Percentiles rank a stretch among this genome's conserved stretches.
These are phyloP conservation scores for Chrysogorgia sp. DNA, from an alignment of 92 coral and sea anemone genomes.

Conservation along the genomic window DNA sequence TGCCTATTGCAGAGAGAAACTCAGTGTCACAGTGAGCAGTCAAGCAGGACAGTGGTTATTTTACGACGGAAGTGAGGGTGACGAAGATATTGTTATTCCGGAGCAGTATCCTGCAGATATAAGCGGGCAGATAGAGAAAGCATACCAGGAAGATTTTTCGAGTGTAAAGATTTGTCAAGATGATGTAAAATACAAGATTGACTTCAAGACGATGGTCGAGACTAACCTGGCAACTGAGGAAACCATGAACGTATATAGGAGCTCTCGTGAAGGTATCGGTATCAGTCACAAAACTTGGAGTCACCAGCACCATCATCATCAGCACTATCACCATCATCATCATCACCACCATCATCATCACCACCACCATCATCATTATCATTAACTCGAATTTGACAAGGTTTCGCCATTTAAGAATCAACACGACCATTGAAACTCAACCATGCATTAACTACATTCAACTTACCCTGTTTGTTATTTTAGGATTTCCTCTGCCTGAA, in stretches of 20 bases:
- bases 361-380: too few relatives aligned
- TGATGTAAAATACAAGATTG: constrained; percentile 14
- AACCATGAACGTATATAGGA: constrained; percentile 38
- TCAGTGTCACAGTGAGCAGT: background rate
- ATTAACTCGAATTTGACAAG: too few relatives aligned
- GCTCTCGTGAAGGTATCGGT: constrained; percentile 34
- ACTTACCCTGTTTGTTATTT: background rate
- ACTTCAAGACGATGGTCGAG: constrained; percentile 43
- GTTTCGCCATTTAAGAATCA: too few relatives aligned
- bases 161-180: constrained; percentile 17
- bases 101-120: constrained; percentile 27
- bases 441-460: background rate
- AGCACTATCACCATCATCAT: too few relatives aligned
- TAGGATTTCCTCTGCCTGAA: background rate
- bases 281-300: too few relatives aligned
- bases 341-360: too few relatives aligned
- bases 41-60: constrained; percentile 26
- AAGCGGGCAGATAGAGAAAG: constrained; percentile 61
- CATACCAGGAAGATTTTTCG: background rate
- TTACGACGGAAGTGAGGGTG: constrained; percentile 10
- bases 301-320: too few relatives aligned
- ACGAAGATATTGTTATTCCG: background rate
- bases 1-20: constrained; percentile 4
- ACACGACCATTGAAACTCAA: too few relatives aligned
- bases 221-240: constrained; percentile 4